These are phyloP conservation scores for Daphoenositta chrysoptera DNA, from an alignment of 2,113 vertebrate genomes.

Conservation along the genomic window DNA sequence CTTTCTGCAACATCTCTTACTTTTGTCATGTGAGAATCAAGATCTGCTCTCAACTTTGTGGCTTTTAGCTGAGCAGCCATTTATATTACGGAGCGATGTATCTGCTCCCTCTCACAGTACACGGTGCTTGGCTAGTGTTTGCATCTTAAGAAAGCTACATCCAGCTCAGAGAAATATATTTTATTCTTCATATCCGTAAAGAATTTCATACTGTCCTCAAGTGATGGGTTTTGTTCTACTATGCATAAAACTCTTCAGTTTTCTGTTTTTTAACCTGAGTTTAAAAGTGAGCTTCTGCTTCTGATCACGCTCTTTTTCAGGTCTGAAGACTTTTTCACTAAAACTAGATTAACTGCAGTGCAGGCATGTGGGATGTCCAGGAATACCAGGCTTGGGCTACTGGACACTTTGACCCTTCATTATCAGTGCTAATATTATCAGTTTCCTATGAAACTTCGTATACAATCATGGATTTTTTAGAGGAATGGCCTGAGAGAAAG, in stretches of 20 bases:
- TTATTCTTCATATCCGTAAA: not conserved
- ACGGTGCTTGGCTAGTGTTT: not conserved
- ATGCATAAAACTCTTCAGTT: not conserved
- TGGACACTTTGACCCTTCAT: slow-evolving; percentile 71
- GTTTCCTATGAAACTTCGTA: slow-evolving; percentile 73
- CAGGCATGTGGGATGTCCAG: slow-evolving; percentile 70
- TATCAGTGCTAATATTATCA: slow-evolving; percentile 65
- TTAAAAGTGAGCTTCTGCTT: not conserved
- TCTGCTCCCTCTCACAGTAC: not conserved
- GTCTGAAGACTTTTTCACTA: slow-evolving; percentile 68
- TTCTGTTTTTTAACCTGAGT: not conserved
- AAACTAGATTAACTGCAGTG: slow-evolving; percentile 69
- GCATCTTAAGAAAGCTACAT: not conserved
- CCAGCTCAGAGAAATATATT: not conserved
- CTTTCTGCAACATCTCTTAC: not conserved
- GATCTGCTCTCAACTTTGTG: not conserved
- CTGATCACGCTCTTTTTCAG: slow-evolving; percentile 66
- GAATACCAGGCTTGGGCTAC: slow-evolving; percentile 75
- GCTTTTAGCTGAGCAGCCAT: not conserved
- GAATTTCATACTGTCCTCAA: not conserved
- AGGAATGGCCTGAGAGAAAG: slow-evolving; percentile 38
- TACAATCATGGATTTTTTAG: slow-evolving; percentile 74
- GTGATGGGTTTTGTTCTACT: not conserved
- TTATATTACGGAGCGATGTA: accelerated
- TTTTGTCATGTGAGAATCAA: not conserved